Evolutionary conservation across 2,888 invertebrate genomes (phyloP), one percentile per base, ranked within the genome.

Genomic region (Lycia hirtaria): DNA sequence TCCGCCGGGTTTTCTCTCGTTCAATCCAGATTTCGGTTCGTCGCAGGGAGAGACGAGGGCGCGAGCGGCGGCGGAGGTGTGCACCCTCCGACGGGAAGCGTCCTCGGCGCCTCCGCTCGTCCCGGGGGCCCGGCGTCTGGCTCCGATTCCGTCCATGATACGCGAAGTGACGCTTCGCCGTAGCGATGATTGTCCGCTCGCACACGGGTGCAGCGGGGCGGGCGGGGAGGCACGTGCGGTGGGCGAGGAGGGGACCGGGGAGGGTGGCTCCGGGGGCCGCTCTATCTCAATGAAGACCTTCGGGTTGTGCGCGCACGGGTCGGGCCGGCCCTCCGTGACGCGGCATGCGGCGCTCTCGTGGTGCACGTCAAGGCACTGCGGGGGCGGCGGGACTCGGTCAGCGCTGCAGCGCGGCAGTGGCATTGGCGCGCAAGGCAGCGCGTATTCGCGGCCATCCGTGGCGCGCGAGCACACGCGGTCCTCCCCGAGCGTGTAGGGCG

Each of bases 241-340:
- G 14, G 17, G 24, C 24, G 7, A 45, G 37, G 41, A 50, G 22
- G 28, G 40, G 19, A 54, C n/a, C n/a, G n/a, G n/a, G 56, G 22
- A 53, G 56, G 33, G 19, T 6, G 35, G 35, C 9, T 47, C 14
- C 15, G 30, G 15, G 44, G 51, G 61, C 20, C 85, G 80, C 24
- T 83, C 78, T 17, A 84, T 68, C 43, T 80, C 73, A 4, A 81
- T 24, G 24, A 83, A 60, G 1, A 78, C 57, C 12, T 77, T 78
- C 1, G 82, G 81, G 0, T 67, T 72, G 52, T 83, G 80, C n/a
- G 75, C 76, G 67, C 85, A 85, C 10, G 81, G 80, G 60, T 83
- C 79, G 9, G 75, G 1, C 26, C 40, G 15, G 47, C 60, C 56
- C 24, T 38, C 56, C 32, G 56, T 44, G 49, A 60, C 59, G 12